Evolutionary conservation across 2,113 vertebrate genomes (phyloP), one percentile per base, ranked within the genome.

Genomic region (Arothron firmamentum): DNA sequence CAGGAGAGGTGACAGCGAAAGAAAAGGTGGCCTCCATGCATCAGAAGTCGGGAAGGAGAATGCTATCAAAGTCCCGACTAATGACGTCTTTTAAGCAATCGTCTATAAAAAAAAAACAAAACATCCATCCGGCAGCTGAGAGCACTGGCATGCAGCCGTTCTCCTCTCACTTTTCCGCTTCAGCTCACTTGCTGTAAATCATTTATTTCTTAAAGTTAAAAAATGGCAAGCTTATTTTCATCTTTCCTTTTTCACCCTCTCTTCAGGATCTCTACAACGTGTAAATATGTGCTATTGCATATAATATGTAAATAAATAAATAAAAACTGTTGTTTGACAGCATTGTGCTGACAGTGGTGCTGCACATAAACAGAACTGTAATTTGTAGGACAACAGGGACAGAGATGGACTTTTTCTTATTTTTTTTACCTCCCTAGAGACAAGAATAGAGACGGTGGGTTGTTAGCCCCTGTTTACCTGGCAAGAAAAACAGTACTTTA

Each of bases 401-500:
- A 54, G 77, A 81, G 80, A 77, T 81, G 71, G 16, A 17, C 45
- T n/a, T n/a, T 47, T 13, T n/a, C 68, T 70, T 75, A 67, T 71
- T 15, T 21, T 3, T 65, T 74, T 70, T 69, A 59, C 38, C 55
- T 80, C 87, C 80, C 84, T 34, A 18, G 86, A 81, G 88, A 64
- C 67, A 55, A 45, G 74, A 65, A 77, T 19, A 65, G 68, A 70
- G 59, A 63, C 54, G 74, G 74, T 49, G 73, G 64, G 85, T 77
- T 83, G 84, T 91, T 91, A 87, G 88, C 78, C 81, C 56, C 53
- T 78, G 76, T 90, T 90, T 90, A 88, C 88, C 84, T 87, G 80
- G 59, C 62, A 63, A 64, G 53, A 55, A 64, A 72, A 74, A 79
- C 71, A 76, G 70, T 81, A 75, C 80, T 85, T 81, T 85, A 84